phyloP scores from a whole-genome alignment of 2,113 vertebrate genomes.

The Salvator merianae region DNA sequence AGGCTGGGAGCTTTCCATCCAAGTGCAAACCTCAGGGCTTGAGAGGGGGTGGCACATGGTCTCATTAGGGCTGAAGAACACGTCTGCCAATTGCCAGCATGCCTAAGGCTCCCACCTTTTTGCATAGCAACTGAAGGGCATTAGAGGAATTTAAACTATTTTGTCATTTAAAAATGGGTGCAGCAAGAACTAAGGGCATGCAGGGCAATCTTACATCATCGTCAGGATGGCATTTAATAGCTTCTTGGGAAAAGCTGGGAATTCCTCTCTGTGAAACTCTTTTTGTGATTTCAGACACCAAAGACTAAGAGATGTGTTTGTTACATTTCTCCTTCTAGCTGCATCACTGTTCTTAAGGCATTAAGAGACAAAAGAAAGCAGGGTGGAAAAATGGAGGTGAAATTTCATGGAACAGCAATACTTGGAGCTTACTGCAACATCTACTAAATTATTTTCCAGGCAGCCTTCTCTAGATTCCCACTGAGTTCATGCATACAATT shows the following conservation, averaged over 20 bases:
- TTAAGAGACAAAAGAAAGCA: background rate
- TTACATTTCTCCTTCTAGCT: background rate
- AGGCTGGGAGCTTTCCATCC: background rate
- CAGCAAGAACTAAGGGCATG: no score
- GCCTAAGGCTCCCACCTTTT: background rate
- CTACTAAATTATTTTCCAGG: background rate
- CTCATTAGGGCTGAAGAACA: background rate
- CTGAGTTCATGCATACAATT: background rate
- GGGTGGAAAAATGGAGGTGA: background rate
- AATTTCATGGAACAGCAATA: background rate
- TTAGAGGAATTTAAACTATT: background rate
- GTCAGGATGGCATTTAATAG: background rate
- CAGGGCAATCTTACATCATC: background rate
- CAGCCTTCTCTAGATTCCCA: background rate
- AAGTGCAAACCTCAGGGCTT: background rate
- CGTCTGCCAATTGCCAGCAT: background rate
- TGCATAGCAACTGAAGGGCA: background rate
- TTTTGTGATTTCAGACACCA: background rate
- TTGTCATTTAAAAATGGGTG: background rate
- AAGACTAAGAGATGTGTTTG: background rate
- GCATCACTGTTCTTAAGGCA: background rate
- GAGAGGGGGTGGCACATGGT: background rate
- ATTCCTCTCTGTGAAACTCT: background rate
- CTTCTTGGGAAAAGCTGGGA: background rate
- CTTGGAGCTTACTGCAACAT: background rate